Evolutionary conservation across 2,888 invertebrate species (phyloP).

Genomic region (Allygus modestus): DNA sequence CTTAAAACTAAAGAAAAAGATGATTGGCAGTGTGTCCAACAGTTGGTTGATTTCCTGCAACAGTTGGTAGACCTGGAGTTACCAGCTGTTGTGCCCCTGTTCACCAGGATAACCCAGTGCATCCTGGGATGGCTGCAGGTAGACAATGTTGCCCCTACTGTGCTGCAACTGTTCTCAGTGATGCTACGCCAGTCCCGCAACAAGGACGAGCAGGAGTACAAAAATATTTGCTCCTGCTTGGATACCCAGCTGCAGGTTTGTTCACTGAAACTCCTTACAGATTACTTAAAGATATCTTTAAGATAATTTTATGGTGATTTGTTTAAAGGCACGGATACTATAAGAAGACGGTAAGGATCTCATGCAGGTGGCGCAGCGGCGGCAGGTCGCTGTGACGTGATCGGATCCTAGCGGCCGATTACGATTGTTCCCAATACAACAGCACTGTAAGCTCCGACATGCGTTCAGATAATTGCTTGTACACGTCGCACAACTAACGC

Average conservation of each 20-base stretch:
- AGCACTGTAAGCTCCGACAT: too few relatives aligned
- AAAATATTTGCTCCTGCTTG: background rate
- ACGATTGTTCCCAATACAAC: too few relatives aligned
- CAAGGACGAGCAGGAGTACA: conserved; percentile 14
- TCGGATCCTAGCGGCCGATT: too few relatives aligned
- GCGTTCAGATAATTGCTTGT: too few relatives aligned
- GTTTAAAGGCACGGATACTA: too few relatives aligned
- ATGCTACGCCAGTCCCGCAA: conserved; percentile 24
- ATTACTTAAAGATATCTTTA: too few relatives aligned
- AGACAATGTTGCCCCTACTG: background rate
- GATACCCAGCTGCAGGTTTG: conserved; percentile 35
- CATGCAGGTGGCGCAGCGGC: too few relatives aligned
- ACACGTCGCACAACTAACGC: too few relatives aligned
- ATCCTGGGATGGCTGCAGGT: conserved; percentile 12
- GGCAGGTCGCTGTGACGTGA: too few relatives aligned
- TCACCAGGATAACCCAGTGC: background rate
- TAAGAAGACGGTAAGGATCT: too few relatives aligned
- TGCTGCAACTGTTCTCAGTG: conserved; percentile 1
- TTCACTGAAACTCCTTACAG: background rate
- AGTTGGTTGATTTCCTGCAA: conserved; percentile 36
- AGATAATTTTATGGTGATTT: background rate
- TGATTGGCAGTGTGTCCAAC: conserved; percentile 46
- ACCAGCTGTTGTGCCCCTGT: background rate
- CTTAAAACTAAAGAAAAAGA: background rate
- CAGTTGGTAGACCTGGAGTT: conserved; percentile 46